Evolutionary conservation across 2,888 invertebrate genomes (phyloP).

Genomic region (Deilephila elpenor): DNA sequence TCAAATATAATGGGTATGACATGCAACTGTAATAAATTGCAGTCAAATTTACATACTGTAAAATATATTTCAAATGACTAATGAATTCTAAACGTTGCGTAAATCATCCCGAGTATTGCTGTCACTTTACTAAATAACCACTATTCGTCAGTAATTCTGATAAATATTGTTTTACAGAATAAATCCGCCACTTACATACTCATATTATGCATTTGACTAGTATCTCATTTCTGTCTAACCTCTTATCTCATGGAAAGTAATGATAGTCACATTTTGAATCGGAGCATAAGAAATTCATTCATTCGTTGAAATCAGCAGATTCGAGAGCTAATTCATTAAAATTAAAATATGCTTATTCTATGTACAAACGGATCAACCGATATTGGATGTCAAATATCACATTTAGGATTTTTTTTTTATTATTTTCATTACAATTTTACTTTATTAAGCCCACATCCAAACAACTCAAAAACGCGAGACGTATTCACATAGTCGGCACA

Average conservation of each 20-base stretch:
- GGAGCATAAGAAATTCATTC: too few relatives aligned
- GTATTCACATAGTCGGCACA: neutral
- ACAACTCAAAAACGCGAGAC: neutral
- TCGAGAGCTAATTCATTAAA: too few relatives aligned
- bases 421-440: too few relatives aligned
- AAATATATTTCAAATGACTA: slow-evolving; percentile 16
- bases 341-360: too few relatives aligned
- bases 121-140: neutral
- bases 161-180: neutral
- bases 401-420: too few relatives aligned
- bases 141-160: neutral
- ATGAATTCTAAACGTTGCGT: slow-evolving; percentile 11
- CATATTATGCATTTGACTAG: neutral
- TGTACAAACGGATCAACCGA: too few relatives aligned
- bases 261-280: too few relatives aligned
- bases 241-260: too few relatives aligned
- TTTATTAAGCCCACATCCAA: neutral
- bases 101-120: neutral
- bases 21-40: neutral
- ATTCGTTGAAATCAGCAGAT: too few relatives aligned
- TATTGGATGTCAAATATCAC: too few relatives aligned
- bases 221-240: neutral
- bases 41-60: neutral
- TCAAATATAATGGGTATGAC: neutral
- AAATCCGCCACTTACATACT: neutral